Conservation (phyloP, 2,888 invertebrate genomes). For the Baronia brevicornis region DNA sequence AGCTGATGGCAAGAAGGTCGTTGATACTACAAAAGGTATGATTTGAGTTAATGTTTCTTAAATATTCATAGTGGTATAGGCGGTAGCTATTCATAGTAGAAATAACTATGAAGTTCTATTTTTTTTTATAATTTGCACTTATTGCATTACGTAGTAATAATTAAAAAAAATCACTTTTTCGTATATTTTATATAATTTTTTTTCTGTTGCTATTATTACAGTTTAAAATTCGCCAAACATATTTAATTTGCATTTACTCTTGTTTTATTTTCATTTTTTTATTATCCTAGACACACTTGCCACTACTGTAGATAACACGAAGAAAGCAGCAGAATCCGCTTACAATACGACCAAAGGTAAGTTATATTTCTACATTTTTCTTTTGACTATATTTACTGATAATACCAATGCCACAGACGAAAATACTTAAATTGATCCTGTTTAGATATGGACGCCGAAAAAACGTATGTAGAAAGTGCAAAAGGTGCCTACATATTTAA, state of each 20-base stretch:
- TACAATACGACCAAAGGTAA: conserved; percentile 59
- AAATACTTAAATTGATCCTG: conserved; percentile 37
- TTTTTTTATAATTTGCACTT: conserved; percentile 10
- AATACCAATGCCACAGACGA: conserved; percentile 39
- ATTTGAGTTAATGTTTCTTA: no score
- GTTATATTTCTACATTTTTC: conserved; percentile 13
- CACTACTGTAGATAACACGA: conserved; percentile 58
- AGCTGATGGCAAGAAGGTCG: conserved; percentile 66
- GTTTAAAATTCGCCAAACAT: neutral
- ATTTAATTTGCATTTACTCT: no score
- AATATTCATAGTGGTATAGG: no score
- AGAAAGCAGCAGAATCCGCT: conserved; percentile 65
- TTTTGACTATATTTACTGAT: conserved; percentile 35
- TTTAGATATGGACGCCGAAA: conserved; percentile 40
- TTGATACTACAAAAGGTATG: conserved; percentile 65
- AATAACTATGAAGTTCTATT: neutral
- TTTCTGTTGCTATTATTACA: conserved; percentile 4
- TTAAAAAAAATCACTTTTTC: no score
- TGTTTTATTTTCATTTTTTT: conserved; percentile 17
- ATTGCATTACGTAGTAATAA: no score
- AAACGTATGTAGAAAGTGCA: conserved; percentile 34
- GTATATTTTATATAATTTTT: neutral
- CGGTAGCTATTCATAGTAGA: no score
- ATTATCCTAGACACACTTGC: conserved; percentile 58
- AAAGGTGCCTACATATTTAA: conserved; percentile 32